Base-by-base conservation (phyloP, 1,140 invertebrate species). In the Plutomurus gul region DNA sequence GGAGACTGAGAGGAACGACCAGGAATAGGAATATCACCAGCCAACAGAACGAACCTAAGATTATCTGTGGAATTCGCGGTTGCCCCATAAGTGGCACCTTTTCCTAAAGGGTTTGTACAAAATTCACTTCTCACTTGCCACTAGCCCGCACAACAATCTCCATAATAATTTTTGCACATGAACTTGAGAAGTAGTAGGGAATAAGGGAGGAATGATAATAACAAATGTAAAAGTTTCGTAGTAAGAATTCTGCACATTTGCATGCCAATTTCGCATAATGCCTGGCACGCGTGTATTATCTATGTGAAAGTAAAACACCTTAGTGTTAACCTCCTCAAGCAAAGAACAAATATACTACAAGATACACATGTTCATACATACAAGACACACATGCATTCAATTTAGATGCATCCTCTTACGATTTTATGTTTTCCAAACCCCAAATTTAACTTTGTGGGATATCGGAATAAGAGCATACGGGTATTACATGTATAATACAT, bases 31-130 rank as follows among this genome's bases (percentile, higher is more conserved):
- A 73, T 56, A 79, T 40, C 11, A 79, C 4, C 13, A 75, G 13
- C 77, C 77, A 79, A 65, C 77, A 75, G 10, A 79, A 40, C 6
- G 46, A 22, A 1, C 77, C 77, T 40, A 74, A 43, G n/a, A 79
- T 60, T 10, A 75, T 39, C 13, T 72, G 70, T 30, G 3, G 37
- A 20, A 40, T 27, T 16, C 36, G 25, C 5, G 39, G 20, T 5
- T 72, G 36, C 36, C 70, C 36, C 40, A 39, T 72, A 39, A 72
- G 36, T 72, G 36, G 70, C 18, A 72, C 70, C 7, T 7, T 40
- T 43, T 25, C 16, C 3, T 30, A 70, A 72, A 72, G 7, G 8
- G n/a, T n/a, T 43, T 43, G 8, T 43, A 10, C n/a, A 11, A 72
- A 25, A 40, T 10, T 18, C 37, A 72, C 1, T 2, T 0, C 36